phyloP scores from a whole-genome alignment of 2,797 vertebrate species.

The Taenioides sp. region DNA sequence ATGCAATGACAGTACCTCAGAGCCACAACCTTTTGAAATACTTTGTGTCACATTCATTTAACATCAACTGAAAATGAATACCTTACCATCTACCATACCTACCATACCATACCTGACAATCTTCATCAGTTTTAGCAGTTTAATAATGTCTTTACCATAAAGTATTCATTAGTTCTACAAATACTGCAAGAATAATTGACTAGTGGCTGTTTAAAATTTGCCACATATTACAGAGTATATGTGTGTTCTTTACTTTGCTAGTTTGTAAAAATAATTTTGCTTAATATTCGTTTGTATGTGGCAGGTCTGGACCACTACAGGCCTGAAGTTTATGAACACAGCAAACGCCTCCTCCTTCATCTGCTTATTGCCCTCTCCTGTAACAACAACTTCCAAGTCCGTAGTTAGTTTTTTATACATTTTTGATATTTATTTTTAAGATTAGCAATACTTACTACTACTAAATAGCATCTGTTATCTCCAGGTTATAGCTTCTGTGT shows the following conservation, averaged over 20 bases:
- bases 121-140: not conserved
- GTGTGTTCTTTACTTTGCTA: not conserved
- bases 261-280: not conserved
- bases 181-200: not conserved
- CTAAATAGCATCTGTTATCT: slow-evolving; percentile 7
- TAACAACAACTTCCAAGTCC: slow-evolving; percentile 91
- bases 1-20: slow-evolving; percentile 29
- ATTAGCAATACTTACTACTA: not conserved
- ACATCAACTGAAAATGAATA: slow-evolving; percentile 10
- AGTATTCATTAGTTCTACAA: not conserved
- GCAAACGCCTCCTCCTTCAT: slow-evolving; percentile 93
- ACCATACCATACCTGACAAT: not conserved
- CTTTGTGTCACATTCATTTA: slow-evolving; percentile 17
- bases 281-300: not conserved
- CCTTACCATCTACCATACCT: not conserved
- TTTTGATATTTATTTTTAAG: not conserved
- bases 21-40: slow-evolving; percentile 21
- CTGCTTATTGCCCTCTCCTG: slow-evolving; percentile 94
- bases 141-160: not conserved
- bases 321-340: slow-evolving; percentile 97
- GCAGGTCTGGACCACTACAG: slow-evolving; percentile 97
- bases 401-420: not conserved
- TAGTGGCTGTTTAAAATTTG: not conserved
- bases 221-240: not conserved
- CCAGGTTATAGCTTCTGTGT: slow-evolving; percentile 90